These are phyloP conservation scores for Percopsis omiscomaycus DNA, from an alignment of 2,797 vertebrate species.

Conservation along the genomic window DNA sequence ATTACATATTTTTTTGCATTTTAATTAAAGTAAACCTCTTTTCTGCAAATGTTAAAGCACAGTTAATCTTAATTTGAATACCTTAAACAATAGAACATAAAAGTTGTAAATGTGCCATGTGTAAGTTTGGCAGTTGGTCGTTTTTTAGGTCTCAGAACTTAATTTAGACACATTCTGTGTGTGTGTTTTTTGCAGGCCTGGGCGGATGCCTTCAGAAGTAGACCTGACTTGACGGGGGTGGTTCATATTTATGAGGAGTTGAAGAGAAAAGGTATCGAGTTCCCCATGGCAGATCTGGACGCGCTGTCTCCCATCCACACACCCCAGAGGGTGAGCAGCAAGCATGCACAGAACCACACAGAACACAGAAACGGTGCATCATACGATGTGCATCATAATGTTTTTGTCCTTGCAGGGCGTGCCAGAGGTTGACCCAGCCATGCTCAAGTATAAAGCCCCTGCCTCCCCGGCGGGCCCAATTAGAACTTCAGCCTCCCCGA, in stretches of 20 bases:
- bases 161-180: slow-evolving; percentile 17
- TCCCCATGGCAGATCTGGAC: slow-evolving; percentile 95
- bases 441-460: slow-evolving; percentile 81
- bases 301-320: slow-evolving; percentile 97
- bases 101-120: background rate
- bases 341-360: background rate
- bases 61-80: background rate
- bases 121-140: no score
- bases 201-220: slow-evolving; percentile 97
- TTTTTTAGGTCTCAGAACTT: background rate
- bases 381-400: background rate
- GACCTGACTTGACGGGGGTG: slow-evolving; percentile 95
- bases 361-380: background rate
- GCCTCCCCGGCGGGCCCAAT: slow-evolving; percentile 47
- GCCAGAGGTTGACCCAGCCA: slow-evolving; percentile 93
- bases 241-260: slow-evolving; percentile 98
- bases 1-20: background rate
- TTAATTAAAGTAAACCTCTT: background rate
- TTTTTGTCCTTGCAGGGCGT: slow-evolving; percentile 78
- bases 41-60: background rate
- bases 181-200: slow-evolving; percentile 81
- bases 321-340: slow-evolving; percentile 89
- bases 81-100: background rate
- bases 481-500: slow-evolving; percentile 51
- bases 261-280: slow-evolving; percentile 96